Base-by-base conservation (phyloP, 2,888 invertebrate genomes). In the Ypsolopha scabrella region DNA sequence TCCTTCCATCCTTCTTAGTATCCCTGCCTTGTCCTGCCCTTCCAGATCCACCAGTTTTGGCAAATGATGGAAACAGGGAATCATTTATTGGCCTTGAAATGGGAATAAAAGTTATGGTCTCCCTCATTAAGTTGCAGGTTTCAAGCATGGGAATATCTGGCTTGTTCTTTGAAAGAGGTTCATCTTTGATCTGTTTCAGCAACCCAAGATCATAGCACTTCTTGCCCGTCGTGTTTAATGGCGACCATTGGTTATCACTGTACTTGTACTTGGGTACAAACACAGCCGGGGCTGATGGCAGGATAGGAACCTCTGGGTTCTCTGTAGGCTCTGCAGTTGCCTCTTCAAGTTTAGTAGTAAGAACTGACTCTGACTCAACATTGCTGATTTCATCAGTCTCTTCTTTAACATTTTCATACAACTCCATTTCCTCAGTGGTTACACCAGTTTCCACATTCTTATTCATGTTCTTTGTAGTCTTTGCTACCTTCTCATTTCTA, bases 171-270 rank as follows among this genome's bases (percentile, higher is more conserved):
- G 94, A 94, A 14, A 91, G 89, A 7, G 93, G 92, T 58, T 92
- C 90, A 61, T 91, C 89, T 65, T 93, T 92, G 54, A 97, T 86
- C 60, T 90, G 90, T 68, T 95, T 82, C 38, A 97, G 86, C 68
- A 97, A 93, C 11, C 93, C 92, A 57, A 93, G 88, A 62, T 94
- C 92, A 72, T 97, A 97, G 55, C 90, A 90, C 69, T 92, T 95
- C 67, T 92, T 93, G 2, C 96, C 96, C 57, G 89, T 88, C 36
- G 87, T 90, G 74, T 96, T 95, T 14, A 89, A 68, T 2, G 96
- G 96, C 60, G 94, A 94, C 96, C 96, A 97, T 80, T 97, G 96
- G 67, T 93, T 83, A 61, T 82, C 76, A 58, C 58, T 67, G 58
- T 86, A 86, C 59, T 80, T 82, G 64, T 86, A 83, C 67, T 86